A percentile compares a stretch with the other conserved stretches of the same genome.
These are phyloP conservation scores for Poecilia velifera DNA, from an alignment of 2,797 vertebrate species.

Conservation along the genomic window DNA sequence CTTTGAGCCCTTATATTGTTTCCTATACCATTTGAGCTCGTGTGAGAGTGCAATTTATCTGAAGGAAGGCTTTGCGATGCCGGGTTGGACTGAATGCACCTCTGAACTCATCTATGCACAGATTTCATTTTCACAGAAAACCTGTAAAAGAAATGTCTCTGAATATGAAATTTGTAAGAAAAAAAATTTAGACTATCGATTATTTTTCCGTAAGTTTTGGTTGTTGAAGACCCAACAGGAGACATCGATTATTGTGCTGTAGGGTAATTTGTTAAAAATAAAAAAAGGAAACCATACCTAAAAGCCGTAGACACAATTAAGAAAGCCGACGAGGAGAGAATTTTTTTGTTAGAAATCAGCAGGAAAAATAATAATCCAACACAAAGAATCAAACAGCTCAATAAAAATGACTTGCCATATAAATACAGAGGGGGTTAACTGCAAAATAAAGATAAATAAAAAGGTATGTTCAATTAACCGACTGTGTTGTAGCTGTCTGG, in stretches of 20 bases:
- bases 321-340: background rate
- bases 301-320: background rate
- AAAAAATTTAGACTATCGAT: background rate
- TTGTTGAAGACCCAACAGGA: background rate
- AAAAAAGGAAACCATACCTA: background rate
- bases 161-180: background rate
- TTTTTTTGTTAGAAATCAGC: background rate
- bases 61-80: constrained; percentile 32
- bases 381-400: background rate
- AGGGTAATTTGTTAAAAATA: background rate
- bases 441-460: background rate
- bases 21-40: constrained; percentile 37
- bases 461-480: background rate
- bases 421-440: background rate
- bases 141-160: background rate
- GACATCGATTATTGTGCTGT: background rate
- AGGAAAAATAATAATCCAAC: background rate
- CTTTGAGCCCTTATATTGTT: constrained; percentile 61
- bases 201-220: background rate
- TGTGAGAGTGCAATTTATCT: constrained; percentile 47
- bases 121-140: background rate
- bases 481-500: background rate
- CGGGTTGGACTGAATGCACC: constrained; percentile 8
- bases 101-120: no score
- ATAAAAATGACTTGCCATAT: background rate